Evolutionary conservation across 1,140 invertebrate genomes (phyloP).

Genomic region (Cyrtorhinus lividipennis): DNA sequence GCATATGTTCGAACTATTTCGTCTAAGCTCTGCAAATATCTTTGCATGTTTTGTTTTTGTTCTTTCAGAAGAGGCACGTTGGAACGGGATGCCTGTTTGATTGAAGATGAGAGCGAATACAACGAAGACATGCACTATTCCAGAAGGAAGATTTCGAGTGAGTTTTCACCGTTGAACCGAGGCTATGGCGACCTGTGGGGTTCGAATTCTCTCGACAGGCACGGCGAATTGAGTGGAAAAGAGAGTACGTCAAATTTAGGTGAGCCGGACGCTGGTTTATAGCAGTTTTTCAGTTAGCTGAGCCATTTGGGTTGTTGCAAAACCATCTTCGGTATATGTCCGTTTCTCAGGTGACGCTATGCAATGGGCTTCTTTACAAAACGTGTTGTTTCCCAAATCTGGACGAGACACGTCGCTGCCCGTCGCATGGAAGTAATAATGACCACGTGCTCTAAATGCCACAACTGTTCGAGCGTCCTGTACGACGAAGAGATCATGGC

Average conservation of each 20-base stretch:
- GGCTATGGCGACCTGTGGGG: slow-evolving; percentile 27
- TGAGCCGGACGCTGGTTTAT: not conserved
- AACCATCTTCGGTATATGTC: not conserved
- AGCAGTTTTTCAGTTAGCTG: too few species aligned
- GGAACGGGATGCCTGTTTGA: slow-evolving; percentile 17
- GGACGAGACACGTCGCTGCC: slow-evolving; percentile 34
- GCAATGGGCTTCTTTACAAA: slow-evolving; percentile 23
- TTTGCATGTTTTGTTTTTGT: too few species aligned
- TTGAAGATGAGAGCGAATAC: slow-evolving; percentile 20
- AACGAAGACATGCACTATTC: slow-evolving; percentile 13
- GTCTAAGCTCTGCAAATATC: too few species aligned
- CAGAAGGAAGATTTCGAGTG: slow-evolving; percentile 27
- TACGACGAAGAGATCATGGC: slow-evolving; percentile 99
- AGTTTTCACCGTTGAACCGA: slow-evolving; percentile 26
- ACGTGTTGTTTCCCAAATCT: slow-evolving; percentile 32
- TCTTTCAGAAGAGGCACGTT: slow-evolving; percentile 18
- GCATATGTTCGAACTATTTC: too few species aligned
- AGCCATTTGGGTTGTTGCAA: too few species aligned
- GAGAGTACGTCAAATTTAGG: slow-evolving; percentile 28
- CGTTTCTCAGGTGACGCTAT: slow-evolving; percentile 19
- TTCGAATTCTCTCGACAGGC: slow-evolving; percentile 27
- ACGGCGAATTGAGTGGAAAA: slow-evolving; percentile 28
- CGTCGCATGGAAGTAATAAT: slow-evolving; percentile 51
- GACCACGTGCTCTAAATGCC: slow-evolving; percentile 63
- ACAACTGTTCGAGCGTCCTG: slow-evolving; percentile 73